phyloP scores from a whole-genome alignment of 1,140 invertebrate species.

The Lepidurus couesii region DNA sequence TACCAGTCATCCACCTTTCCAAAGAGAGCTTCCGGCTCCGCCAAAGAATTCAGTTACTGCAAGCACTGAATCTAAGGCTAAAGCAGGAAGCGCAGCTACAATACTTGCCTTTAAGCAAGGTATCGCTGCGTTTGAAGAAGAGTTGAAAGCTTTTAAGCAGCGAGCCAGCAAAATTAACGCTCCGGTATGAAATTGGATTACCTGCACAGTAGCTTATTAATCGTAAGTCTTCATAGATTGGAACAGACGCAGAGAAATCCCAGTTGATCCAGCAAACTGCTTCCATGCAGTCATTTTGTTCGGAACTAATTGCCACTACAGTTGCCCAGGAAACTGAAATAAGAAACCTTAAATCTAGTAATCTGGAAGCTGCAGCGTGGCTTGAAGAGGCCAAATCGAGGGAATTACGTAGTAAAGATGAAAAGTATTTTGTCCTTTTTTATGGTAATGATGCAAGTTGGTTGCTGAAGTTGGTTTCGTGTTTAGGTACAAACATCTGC shows the following conservation, averaged over 20 bases:
- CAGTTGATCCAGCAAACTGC: constrained; percentile 46
- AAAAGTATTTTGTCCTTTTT: constrained; percentile 47
- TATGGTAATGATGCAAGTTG: not conserved
- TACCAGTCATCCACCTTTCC: not conserved
- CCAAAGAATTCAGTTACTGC: not conserved
- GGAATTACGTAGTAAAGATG: constrained; percentile 47
- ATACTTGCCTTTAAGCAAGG: constrained; percentile 44
- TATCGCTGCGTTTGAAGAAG: constrained; percentile 57
- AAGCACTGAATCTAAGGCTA: not conserved
- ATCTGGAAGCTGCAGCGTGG: constrained; percentile 57
- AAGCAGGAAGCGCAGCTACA: not conserved
- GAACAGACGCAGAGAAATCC: constrained; percentile 50
- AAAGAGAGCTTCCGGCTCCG: not conserved
- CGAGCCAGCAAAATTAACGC: constrained; percentile 47
- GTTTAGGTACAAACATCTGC: constrained; percentile 26
- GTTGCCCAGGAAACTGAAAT: constrained; percentile 48
- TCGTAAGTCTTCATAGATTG: constrained; percentile 41
- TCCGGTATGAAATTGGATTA: constrained; percentile 42
- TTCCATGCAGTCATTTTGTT: constrained; percentile 47
- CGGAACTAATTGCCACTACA: constrained; percentile 52
- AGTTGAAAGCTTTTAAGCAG: constrained; percentile 54
- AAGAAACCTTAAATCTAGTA: constrained; percentile 50
- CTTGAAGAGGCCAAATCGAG: constrained; percentile 56
- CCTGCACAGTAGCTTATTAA: constrained; percentile 14
- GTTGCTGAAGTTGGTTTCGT: not conserved